Percentiles rank a stretch among this genome's conserved stretches.
Conservation (phyloP, 1,140 invertebrate genomes). For the Drosophila eugracilis region DNA sequence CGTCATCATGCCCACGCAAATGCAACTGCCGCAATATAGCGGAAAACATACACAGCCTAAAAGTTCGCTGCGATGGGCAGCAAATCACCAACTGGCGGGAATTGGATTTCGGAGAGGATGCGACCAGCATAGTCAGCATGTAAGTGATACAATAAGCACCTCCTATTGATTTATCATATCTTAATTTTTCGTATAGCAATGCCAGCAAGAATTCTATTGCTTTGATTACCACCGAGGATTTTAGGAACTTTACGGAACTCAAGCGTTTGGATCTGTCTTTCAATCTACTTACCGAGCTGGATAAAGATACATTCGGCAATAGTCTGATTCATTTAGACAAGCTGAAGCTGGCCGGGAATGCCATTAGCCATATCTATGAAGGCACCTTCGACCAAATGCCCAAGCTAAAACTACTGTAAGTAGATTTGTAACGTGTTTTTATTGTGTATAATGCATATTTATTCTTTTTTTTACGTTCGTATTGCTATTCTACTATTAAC, state of each 20-base stretch:
- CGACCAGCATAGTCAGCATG: constrained; percentile 84
- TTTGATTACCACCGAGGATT: constrained; percentile 90
- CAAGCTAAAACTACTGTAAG: constrained; percentile 90
- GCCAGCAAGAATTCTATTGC: constrained; percentile 92
- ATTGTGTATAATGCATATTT: too few species aligned
- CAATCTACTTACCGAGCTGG: constrained; percentile 88
- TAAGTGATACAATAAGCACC: constrained; percentile 54
- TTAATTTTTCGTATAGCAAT: constrained; percentile 86
- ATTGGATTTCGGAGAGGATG: constrained; percentile 85
- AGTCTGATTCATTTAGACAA: constrained; percentile 87
- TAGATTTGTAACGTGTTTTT: too few species aligned
- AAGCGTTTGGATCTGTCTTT: constrained; percentile 89
- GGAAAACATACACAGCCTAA: constrained; percentile 81
- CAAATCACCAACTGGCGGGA: constrained; percentile 84
- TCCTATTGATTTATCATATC: neutral
- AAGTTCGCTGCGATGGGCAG: constrained; percentile 85
- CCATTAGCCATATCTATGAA: constrained; percentile 88
- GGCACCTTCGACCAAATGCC: constrained; percentile 89
- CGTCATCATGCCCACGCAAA: constrained; percentile 68
- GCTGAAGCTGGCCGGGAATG: constrained; percentile 89
- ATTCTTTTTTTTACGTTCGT: too few species aligned
- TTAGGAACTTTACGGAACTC: constrained; percentile 88
- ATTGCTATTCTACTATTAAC: too few species aligned
- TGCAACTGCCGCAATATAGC: constrained; percentile 74
- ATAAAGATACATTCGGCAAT: constrained; percentile 88